phyloP scores from a whole-genome alignment of 1,140 invertebrate genomes.

The Pentalonia nigronervosa region DNA sequence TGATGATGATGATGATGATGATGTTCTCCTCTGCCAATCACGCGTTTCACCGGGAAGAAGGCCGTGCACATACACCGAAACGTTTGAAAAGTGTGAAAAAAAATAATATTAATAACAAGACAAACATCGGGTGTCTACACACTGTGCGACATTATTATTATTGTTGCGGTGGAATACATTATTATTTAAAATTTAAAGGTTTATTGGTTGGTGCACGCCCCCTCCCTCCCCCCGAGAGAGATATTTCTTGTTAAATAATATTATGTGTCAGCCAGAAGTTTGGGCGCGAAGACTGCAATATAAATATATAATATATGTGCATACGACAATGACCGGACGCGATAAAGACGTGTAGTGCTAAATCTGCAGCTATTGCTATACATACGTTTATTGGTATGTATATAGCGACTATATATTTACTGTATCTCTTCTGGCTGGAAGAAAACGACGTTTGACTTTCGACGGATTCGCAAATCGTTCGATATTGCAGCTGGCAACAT shows the following conservation, averaged over 20 bases:
- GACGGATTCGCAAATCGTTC: neutral
- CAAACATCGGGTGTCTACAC: no score
- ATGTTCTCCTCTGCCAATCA: conserved; percentile 7
- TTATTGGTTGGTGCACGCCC: neutral
- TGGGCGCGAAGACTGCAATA: no score
- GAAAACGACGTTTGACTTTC: neutral
- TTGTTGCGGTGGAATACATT: neutral
- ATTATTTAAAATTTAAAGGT: neutral
- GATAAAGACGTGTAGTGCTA: neutral
- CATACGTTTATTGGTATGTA: neutral
- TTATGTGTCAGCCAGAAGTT: neutral
- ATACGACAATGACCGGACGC: neutral
- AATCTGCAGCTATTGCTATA: neutral
- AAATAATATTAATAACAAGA: conserved; percentile 8
- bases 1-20: neutral
- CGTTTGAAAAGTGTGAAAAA: neutral
- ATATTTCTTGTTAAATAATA: neutral
- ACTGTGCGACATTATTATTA: neutral
- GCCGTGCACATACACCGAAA: neutral
- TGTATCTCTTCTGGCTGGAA: neutral
- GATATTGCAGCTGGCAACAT: neutral
- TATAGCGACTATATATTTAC: neutral
- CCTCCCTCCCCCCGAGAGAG: neutral
- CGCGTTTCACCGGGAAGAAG: neutral
- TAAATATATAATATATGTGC: no score